phyloP scores from a whole-genome alignment of 2,888 invertebrate species.

The Drosophila dives region DNA sequence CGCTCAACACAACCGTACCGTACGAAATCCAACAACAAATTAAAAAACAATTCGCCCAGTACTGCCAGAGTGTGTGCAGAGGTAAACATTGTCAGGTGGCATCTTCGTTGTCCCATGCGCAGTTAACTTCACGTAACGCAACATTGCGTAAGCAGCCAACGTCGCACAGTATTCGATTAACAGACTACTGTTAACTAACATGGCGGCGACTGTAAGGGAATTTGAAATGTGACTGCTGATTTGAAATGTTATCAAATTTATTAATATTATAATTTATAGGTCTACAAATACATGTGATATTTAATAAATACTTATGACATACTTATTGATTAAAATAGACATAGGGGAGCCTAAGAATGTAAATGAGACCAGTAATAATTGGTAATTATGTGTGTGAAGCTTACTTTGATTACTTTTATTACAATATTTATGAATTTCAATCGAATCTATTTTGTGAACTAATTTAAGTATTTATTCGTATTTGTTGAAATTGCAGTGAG shows the following conservation, averaged over 20 bases:
- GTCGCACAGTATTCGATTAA: background rate
- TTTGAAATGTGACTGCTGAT: constrained; percentile 5
- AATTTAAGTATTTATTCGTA: constrained; percentile 1
- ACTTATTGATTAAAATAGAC: constrained; percentile 42
- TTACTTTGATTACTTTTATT: background rate
- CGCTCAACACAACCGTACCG: constrained; percentile 52
- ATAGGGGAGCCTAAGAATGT: constrained; percentile 16
- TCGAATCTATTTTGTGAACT: background rate
- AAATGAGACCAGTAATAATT: constrained; percentile 36
- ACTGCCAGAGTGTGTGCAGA: constrained; percentile 25
- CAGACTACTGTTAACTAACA: constrained; percentile 22
- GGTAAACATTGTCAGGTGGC: constrained; percentile 24
- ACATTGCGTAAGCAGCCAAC: constrained; percentile 10
- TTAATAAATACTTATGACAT: constrained; percentile 16
- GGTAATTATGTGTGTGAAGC: background rate
- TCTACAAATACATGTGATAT: constrained; percentile 19
- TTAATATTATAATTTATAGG: constrained; percentile 19
- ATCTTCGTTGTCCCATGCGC: constrained; percentile 1
- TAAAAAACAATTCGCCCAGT: constrained; percentile 35
- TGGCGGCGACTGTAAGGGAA: constrained; percentile 13
- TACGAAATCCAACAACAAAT: constrained; percentile 60
- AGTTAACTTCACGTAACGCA: constrained; percentile 40
- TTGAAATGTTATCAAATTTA: constrained; percentile 11
- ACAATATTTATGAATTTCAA: background rate
- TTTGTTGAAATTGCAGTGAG: constrained; percentile 34